Evolutionary conservation across 2,797 vertebrate species (phyloP).

Genomic region (Psittacula echo): DNA sequence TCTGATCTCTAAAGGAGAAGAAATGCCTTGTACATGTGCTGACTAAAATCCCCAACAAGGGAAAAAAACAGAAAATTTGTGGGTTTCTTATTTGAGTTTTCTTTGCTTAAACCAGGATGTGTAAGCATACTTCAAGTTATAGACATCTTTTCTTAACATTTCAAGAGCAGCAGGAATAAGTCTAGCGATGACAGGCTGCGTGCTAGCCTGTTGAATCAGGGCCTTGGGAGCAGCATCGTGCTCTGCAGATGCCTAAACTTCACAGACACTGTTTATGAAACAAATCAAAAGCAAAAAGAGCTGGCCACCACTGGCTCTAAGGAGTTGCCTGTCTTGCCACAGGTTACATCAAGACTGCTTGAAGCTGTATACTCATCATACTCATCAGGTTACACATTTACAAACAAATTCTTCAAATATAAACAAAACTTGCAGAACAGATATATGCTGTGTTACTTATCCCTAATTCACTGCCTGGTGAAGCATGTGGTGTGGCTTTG

Average conservation of each 20-base stretch:
- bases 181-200: background rate
- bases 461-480: background rate
- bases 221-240: background rate
- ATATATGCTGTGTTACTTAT: background rate
- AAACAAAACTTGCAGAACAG: constrained; percentile 9
- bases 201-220: background rate
- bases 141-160: background rate
- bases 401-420: background rate
- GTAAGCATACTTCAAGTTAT: background rate
- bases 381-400: background rate
- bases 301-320: background rate
- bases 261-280: background rate
- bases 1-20: constrained; percentile 12
- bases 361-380: background rate
- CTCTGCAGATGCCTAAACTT: background rate
- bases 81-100: constrained; percentile 21
- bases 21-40: background rate
- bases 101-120: background rate
- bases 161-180: constrained; percentile 1
- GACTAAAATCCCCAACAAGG: background rate
- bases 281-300: constrained; percentile 7
- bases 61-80: background rate
- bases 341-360: background rate
- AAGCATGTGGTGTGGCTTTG: background rate
- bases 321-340: background rate